phyloP scores from a whole-genome alignment of 2,797 vertebrate genomes.

The Karalla daura region DNA sequence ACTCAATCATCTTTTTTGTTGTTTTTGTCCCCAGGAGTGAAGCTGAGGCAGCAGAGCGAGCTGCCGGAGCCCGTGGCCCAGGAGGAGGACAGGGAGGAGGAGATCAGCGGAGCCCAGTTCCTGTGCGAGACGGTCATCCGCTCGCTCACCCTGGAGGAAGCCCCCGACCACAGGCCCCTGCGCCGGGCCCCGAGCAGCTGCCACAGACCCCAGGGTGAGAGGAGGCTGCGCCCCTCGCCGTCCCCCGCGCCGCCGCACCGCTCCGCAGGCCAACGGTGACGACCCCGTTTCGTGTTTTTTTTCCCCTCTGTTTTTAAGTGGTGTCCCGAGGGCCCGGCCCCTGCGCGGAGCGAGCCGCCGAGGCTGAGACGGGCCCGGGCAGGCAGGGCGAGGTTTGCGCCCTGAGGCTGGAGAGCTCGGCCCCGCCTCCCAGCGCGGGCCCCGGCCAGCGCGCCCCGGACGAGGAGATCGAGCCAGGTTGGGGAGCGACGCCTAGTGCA shows the following conservation, averaged over 20 bases:
- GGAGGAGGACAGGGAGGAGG: constrained; percentile 92
- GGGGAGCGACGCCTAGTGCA: no score
- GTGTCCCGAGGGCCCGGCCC: constrained; percentile 58
- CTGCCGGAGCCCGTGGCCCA: constrained; percentile 68
- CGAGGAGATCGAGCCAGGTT: constrained; percentile 67
- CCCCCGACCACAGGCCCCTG: constrained; percentile 91
- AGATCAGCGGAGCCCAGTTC: constrained; percentile 98
- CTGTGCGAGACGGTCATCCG: constrained; percentile 98
- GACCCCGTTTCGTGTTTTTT: no score
- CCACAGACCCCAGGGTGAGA: constrained; percentile 82
- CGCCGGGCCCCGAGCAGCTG: constrained; percentile 74
- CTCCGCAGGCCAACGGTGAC: no score
- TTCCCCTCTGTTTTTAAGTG: constrained; percentile 35
- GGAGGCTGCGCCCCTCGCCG: background rate
- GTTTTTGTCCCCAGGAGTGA: constrained; percentile 72
- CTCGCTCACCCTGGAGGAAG: constrained; percentile 94
- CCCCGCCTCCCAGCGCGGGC: constrained; percentile 28
- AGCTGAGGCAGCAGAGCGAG: constrained; percentile 67
- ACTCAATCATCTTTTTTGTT: background rate
- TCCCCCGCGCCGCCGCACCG: no score
- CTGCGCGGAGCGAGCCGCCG: constrained; percentile 54
- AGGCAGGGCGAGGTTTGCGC: constrained; percentile 33
- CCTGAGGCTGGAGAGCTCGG: constrained; percentile 54
- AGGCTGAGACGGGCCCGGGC: constrained; percentile 45
- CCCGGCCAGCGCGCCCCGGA: constrained; percentile 39